These are phyloP conservation scores for Peromyscus maniculatus DNA, from an alignment of 2,113 vertebrate species.

Conservation along the genomic window DNA sequence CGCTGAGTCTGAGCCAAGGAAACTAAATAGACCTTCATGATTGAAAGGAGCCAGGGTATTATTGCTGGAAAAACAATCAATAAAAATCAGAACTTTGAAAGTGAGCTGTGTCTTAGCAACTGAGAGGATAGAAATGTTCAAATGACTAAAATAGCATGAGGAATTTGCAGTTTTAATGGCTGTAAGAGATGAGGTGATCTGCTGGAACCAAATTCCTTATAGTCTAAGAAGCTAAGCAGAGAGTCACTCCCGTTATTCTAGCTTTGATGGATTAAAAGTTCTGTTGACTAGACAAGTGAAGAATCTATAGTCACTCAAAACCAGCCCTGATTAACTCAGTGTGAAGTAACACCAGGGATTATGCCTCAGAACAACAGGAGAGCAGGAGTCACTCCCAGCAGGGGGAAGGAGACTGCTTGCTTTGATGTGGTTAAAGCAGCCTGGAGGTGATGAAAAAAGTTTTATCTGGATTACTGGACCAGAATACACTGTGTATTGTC, in stretches of 20 bases:
- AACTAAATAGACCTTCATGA: background rate
- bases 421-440: background rate
- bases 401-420: background rate
- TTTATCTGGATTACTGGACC: background rate
- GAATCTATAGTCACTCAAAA: background rate
- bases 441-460: background rate
- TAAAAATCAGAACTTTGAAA: background rate
- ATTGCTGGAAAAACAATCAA: background rate
- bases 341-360: background rate
- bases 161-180: background rate
- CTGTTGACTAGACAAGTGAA: background rate
- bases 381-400: background rate
- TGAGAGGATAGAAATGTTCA: background rate
- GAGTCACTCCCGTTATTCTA: background rate
- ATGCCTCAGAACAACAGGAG: background rate
- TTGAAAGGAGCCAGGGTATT: background rate
- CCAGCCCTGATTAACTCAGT: conserved; percentile 3
- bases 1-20: background rate
- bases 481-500: background rate
- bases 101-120: background rate
- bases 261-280: background rate
- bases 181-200: background rate
- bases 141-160: background rate
- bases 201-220: background rate
- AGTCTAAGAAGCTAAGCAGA: background rate